These are phyloP conservation scores for Synanthedon tipuliformis DNA, from an alignment of 2,888 invertebrate species.

Conservation along the genomic window DNA sequence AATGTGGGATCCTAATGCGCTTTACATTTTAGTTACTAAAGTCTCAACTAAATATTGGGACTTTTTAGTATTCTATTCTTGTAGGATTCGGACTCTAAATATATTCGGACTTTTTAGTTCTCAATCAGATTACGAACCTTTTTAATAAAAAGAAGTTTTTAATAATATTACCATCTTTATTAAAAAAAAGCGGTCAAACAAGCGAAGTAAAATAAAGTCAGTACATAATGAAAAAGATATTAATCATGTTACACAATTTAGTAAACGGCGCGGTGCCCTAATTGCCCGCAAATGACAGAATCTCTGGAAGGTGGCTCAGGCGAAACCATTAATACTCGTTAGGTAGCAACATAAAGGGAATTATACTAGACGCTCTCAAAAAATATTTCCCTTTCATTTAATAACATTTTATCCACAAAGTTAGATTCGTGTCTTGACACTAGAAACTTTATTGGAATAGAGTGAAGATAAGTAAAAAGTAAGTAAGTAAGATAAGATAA, in stretches of 20 bases:
- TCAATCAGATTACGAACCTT: no score
- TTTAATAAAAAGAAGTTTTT: no score
- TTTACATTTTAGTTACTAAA: no score
- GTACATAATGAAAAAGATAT: slow-evolving; percentile 27
- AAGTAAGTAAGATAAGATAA: no score
- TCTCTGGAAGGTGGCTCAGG: slow-evolving; percentile 28
- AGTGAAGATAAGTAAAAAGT: no score
- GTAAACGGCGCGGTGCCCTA: slow-evolving; percentile 36
- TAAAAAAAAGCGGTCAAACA: background rate
- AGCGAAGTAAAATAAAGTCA: background rate
- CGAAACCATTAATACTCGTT: slow-evolving; percentile 50
- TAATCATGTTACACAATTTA: slow-evolving; percentile 41
- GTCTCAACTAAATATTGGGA: no score
- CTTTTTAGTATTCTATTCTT: no score
- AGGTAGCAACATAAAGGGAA: slow-evolving; percentile 47
- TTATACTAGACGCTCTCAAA: slow-evolving; percentile 40
- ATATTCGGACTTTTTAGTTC: no score
- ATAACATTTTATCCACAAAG: slow-evolving; percentile 17
- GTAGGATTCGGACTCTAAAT: no score
- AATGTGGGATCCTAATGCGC: no score
- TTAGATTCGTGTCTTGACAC: background rate
- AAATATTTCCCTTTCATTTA: slow-evolving; percentile 46
- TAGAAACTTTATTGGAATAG: slow-evolving; percentile 5
- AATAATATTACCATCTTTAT: no score
- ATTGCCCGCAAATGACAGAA: slow-evolving; percentile 52